Evolutionary conservation across 2,113 vertebrate genomes (phyloP).

Genomic region (Seriola dumerili): DNA sequence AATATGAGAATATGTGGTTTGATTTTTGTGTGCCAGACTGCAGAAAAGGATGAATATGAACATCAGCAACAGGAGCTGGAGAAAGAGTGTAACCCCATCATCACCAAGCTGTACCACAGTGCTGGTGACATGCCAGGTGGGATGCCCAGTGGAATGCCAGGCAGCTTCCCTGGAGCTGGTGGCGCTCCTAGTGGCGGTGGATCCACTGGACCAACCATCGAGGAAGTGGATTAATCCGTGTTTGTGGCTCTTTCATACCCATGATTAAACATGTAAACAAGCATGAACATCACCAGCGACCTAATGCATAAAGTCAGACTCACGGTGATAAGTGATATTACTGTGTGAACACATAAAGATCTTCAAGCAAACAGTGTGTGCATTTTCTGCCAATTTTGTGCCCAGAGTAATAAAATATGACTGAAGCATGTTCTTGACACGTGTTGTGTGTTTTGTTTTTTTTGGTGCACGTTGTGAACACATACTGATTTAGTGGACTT

Average conservation of each 20-base stretch:
- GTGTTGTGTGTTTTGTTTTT: neutral
- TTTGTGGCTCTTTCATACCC: neutral
- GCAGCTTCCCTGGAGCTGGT: constrained; percentile 87
- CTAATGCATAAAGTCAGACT: constrained; percentile 21
- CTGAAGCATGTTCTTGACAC: neutral
- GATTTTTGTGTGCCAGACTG: constrained; percentile 81
- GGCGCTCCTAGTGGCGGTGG: constrained; percentile 82
- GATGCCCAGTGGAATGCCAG: constrained; percentile 93
- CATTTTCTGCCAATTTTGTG: constrained; percentile 32
- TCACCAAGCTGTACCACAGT: constrained; percentile 87
- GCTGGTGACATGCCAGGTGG: constrained; percentile 86
- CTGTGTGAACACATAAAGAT: constrained; percentile 17
- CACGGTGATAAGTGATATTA: constrained; percentile 29
- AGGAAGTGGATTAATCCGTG: constrained; percentile 84
- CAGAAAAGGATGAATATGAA: constrained; percentile 95
- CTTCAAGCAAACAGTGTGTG: neutral
- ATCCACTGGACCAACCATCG: constrained; percentile 86
- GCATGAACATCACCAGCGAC: constrained; percentile 22
- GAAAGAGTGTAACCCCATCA: constrained; percentile 88
- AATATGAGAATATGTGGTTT: neutral
- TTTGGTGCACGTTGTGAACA: neutral
- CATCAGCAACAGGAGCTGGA: constrained; percentile 98
- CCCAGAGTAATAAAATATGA: constrained; percentile 44
- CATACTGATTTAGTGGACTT: neutral
- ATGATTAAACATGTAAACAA: neutral